Base-by-base conservation (phyloP, 2,797 vertebrate species). In the Lophotriccus pileatus region DNA sequence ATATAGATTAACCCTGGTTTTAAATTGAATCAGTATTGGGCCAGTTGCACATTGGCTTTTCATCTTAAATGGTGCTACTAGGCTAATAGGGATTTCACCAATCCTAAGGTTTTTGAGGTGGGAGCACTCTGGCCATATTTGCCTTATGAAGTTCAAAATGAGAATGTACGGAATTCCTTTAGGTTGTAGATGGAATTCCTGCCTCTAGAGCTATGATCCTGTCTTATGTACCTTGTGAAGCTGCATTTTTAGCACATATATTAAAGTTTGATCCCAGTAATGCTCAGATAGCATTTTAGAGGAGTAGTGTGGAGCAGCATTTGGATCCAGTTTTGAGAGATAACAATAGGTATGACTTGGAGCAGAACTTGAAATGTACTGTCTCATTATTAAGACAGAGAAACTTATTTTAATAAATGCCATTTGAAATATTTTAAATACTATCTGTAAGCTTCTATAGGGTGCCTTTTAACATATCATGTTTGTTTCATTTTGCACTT, bases 221-320 rank as follows among this genome's bases (percentile, higher is more conserved):
- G 7, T 18, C 2, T 78, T 75, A 49, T 0, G 0, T 85, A 64
- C 30, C 32, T 36, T 55, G 34, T 39, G 17, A 83, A 68, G 20
- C 2, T 73, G 10, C 2, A 3, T n/a, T 89, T 90, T 84, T 74
- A 80, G 14, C 23, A 46, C 25, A 12, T n/a, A 28, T 13, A 12
- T 67, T 69, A 37, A 24, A 76, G 62, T 80, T 89, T 87, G 7
- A 39, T 73, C 37, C 22, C 21, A 13, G 19, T 36, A 87, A 46
- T 12, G 32, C 55, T 89, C 34, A 44, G 13, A 68, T 24, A 53
- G 9, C 11, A 28, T 25, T 55, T 8, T 12, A 47, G 46, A 53
- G 11, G 11, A 76, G 30, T 36, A 70, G 34, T 10, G 55, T 49
- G n/a, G n/a, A n/a, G 28, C 11, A 67, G 17, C 36, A 20, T 81